phyloP scores from a whole-genome alignment of 2,888 invertebrate species.

The Athrips mouffetella region DNA sequence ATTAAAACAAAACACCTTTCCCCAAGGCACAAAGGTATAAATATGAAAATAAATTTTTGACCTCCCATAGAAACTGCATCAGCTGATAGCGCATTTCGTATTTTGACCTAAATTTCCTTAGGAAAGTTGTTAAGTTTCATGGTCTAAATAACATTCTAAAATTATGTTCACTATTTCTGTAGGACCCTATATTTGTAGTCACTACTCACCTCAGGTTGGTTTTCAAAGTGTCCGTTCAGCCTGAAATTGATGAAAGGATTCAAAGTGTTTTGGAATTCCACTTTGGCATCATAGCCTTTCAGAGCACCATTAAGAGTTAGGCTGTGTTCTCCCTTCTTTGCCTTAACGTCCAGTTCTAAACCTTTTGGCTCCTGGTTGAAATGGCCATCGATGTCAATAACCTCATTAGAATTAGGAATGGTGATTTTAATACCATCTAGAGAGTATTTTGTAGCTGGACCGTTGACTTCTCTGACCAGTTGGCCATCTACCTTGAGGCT shows the following conservation, averaged over 20 bases:
- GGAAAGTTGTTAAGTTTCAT: no score
- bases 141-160: no score
- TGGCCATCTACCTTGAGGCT: constrained; percentile 75
- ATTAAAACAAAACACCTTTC: no score
- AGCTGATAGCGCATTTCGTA: no score
- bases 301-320: constrained; percentile 67
- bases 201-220: constrained; percentile 52
- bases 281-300: constrained; percentile 57
- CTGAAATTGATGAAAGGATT: constrained; percentile 80
- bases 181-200: no score
- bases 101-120: no score
- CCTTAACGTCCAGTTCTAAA: constrained; percentile 68
- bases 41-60: no score
- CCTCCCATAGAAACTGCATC: no score
- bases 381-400: constrained; percentile 71
- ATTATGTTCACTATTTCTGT: no score
- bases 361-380: constrained; percentile 53
- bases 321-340: constrained; percentile 67
- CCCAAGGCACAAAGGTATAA: no score
- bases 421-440: constrained; percentile 77
- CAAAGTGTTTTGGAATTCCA: constrained; percentile 77
- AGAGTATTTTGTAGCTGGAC: constrained; percentile 69
- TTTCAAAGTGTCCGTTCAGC: constrained; percentile 75
- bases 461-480: constrained; percentile 47
- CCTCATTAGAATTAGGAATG: constrained; percentile 55